Evolutionary conservation across 2,797 vertebrate genomes (phyloP).

Genomic region (Morus bassanus): DNA sequence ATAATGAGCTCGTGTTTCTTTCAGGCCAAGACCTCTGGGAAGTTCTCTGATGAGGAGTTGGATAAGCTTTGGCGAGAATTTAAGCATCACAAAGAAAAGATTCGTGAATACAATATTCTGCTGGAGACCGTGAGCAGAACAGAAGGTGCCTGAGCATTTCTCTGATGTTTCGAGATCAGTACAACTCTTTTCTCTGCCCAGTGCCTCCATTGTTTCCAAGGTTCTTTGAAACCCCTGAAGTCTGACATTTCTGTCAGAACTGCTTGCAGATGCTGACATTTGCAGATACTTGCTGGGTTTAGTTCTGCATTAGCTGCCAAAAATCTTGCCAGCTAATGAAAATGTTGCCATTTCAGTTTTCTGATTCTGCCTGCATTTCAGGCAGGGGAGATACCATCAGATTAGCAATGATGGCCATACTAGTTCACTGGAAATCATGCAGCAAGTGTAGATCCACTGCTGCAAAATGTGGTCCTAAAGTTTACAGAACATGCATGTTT

Average conservation of each 20-base stretch:
- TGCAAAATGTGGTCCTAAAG: not conserved
- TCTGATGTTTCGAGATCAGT: not conserved
- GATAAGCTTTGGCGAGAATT: slow-evolving; percentile 90
- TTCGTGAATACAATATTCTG: slow-evolving; percentile 88
- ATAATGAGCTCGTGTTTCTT: not conserved
- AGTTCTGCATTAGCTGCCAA: not conserved
- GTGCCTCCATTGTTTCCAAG: not conserved
- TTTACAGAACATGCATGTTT: not conserved
- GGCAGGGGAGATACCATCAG: not conserved
- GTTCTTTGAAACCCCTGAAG: not conserved
- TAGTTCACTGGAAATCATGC: not conserved
- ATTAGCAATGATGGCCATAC: not conserved
- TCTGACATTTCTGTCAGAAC: not conserved
- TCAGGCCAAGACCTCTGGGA: slow-evolving; percentile 90
- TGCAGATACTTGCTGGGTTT: not conserved
- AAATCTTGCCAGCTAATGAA: not conserved
- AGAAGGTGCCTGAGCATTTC: slow-evolving; percentile 78
- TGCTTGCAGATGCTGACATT: slow-evolving; percentile 1
- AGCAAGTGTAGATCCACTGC: not conserved
- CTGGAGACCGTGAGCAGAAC: slow-evolving; percentile 89
- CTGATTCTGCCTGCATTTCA: not conserved
- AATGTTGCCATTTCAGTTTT: not conserved
- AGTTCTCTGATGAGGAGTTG: slow-evolving; percentile 90
- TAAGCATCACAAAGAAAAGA: slow-evolving; percentile 92
- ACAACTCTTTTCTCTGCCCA: not conserved